Base-by-base conservation (phyloP, 2,888 invertebrate genomes). In the Caenorhabditis sp. region DNA sequence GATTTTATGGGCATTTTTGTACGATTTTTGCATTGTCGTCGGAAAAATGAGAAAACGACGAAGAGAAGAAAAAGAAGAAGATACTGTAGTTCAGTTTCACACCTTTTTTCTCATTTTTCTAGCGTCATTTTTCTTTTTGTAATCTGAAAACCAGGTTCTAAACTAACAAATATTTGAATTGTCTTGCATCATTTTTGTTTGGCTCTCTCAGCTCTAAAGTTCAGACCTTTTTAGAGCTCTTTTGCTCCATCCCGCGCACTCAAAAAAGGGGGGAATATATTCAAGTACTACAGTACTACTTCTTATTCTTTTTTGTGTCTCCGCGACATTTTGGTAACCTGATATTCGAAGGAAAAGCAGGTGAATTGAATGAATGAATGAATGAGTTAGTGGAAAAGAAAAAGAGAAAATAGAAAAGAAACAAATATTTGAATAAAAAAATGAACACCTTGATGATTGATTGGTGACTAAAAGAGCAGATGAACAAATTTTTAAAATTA, bases 1-100 rank as follows among this genome's bases (percentile, higher is more conserved):
- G 43, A 43, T 43, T 43, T 43, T 43, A 43, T 43, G 43, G 43
- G 43, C n/a, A 43, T 43, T 43, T 43, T 43, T 43, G 43, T 43
- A 43, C 43, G 43, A 43, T 43, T 43, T 17, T 43, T 14, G 14
- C 17, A 43, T 43, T 43, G 43, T 43, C 43, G 14, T 43, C 43
- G 43, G 31, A 31, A 31, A n/a, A n/a, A n/a, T n/a, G n/a, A n/a
- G n/a, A n/a, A n/a, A n/a, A 10, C 10, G 31, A 31, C 10, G 31
- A 31, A 10, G 10, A 31, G 31, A 31, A 10, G 10, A 31, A 10
- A 31, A 10, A 31, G 10, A 10, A 5, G 12, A 17, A 17, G 17
- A 3, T 43, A 43, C 43, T 43, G 43, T 43, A 43, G 7, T 10
- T 43, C 43, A 3, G 5, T 14, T 43, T 43, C 43, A 12, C 43